Evolutionary conservation across 2,113 vertebrate genomes (phyloP), one percentile per base, ranked within the genome.

Genomic region (Falcunculus frontatus): DNA sequence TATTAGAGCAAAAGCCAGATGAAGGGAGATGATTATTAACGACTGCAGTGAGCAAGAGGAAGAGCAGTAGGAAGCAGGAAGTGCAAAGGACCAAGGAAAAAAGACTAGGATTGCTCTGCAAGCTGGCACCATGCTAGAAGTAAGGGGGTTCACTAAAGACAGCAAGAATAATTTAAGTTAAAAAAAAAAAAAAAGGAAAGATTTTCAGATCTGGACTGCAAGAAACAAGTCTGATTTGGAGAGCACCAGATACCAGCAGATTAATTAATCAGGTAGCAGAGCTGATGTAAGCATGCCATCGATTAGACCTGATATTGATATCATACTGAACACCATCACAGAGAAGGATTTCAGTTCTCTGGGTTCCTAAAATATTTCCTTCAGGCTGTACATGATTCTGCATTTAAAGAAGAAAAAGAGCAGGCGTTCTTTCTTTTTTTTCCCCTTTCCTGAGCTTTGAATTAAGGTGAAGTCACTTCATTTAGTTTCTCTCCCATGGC

Each of bases 311-410:
- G 7, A 29, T 22, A 63, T 35, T 67, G 33, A 22, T 92, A 50
- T 46, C 17, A 11, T 32, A 84, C 26, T 18, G 9, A 95, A 65
- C 21, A 84, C 27, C 53, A 49, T 83, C 75, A 68, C 35, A 85
- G 37, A 52, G 27, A 6, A 89, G 26, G 39, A 84, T 89, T 91
- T 93, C 52, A 49, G 30, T 82, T 63, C 32, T 87, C 59, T 63
- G 47, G 63, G 56, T 91, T 84, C 33, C 39, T 55, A 84, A 94
- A 95, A 59, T 68, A 91, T 70, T 93, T 93, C 79, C 81, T 95
- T 91, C 44, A 76, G 81, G 52, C 80, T 94, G 50, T 89, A 93
- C 62, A 93, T 41, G 69, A 60, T 78, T 47, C 19, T 87, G 49
- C 52, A 75, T 91, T 87, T 93, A 87, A 82, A 94, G 30, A 91